These are phyloP conservation scores for Catharus bicknelli DNA, from an alignment of 2,113 vertebrate genomes.

Conservation along the genomic window DNA sequence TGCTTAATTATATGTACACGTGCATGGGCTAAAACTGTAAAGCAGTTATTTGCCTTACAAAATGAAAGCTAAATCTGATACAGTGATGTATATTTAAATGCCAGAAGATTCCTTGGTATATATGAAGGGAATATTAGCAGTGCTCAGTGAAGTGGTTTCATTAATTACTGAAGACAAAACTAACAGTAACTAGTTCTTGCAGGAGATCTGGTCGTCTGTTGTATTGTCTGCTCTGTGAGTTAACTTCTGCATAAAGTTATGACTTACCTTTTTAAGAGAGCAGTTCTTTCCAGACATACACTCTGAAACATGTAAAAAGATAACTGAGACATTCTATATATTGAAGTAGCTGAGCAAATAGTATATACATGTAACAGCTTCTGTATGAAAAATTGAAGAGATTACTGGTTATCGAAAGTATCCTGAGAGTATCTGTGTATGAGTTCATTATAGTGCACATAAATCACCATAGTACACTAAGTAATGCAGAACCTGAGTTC, in stretches of 20 bases:
- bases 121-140: neutral
- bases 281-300: neutral
- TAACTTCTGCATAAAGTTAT: neutral
- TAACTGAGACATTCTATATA: neutral
- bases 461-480: neutral
- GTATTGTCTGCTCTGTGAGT: neutral
- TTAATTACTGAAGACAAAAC: neutral
- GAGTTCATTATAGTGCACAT: neutral
- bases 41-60: neutral
- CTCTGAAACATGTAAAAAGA: neutral
- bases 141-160: neutral
- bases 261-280: neutral
- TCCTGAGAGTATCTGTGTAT: neutral
- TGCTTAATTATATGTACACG: accelerated
- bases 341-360: neutral
- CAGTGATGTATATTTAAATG: neutral
- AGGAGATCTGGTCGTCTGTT: neutral
- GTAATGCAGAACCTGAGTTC: neutral
- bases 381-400: neutral
- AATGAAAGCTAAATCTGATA: neutral
- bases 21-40: neutral
- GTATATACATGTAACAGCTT: neutral
- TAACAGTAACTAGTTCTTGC: neutral
- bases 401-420: neutral
- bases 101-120: neutral